Base-by-base conservation (phyloP, 2,888 invertebrate genomes). In the Trachelus stipa region DNA sequence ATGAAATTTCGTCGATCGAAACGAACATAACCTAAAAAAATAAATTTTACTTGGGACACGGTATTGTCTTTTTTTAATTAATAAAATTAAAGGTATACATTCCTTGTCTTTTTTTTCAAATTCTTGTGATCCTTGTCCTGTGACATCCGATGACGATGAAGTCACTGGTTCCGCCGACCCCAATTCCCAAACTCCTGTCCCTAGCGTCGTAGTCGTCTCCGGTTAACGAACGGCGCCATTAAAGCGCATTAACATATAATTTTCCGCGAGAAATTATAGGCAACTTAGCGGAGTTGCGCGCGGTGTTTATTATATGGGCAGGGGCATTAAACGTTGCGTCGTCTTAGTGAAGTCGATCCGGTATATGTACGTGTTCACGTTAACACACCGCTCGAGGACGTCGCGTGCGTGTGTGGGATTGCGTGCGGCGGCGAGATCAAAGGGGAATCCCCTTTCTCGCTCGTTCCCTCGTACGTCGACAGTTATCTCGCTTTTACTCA, bases 391-490 rank as follows among this genome's bases (percentile, higher is more conserved):
- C 83, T 81, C 81, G 82, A 82, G 80, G 79, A 56, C 83, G 77
- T 79, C 82, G 79, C 78, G 83, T 71, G 33, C 83, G 88, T 85
- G 88, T 87, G 87, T 85, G 86, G 85, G 88, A 90, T 90, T 89
- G 90, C 90, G 90, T 90, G 90, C 90, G 89, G 88, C 90, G 90
- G 90, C 88, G 77, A 90, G 87, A 90, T 90, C 90, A 90, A 90
- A 90, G 87, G 85, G 81, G 82, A 77, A 77, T 81, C n/a, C 71
- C 80, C 77, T 75, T 68, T 81, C 82, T 74, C 77, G 71, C 71
- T 79, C 74, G 77, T 80, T 79, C 79, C 76, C 76, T 76, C 71
- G 31, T 23, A 71, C 71, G 31, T 9, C 71, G 33, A 31, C 71
- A 34, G 71, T 71, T 71, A 71, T 71, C 71, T 71, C 71, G 71